These are phyloP conservation scores for Chymomyza caudatula DNA, from an alignment of 2,888 invertebrate genomes.

Conservation along the genomic window DNA sequence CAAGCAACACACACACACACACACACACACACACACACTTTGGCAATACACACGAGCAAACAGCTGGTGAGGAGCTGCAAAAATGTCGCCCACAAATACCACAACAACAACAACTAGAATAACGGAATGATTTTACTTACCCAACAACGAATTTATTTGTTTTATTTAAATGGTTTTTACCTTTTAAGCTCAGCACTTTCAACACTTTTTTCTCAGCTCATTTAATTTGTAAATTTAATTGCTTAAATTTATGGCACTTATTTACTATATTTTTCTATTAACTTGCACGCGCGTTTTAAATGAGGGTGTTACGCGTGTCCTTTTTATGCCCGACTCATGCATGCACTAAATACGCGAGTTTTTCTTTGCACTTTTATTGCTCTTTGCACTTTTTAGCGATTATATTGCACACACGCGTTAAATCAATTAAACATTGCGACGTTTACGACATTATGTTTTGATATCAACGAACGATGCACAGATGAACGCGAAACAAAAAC, in stretches of 20 bases:
- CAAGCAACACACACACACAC: constrained; percentile 17
- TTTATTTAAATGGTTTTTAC: neutral
- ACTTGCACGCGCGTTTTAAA: neutral
- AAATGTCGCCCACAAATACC: constrained; percentile 27
- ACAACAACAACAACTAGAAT: constrained; percentile 23
- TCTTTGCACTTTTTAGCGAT: neutral
- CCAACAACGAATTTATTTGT: constrained; percentile 42
- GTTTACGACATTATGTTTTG: neutral
- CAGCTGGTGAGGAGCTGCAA: constrained; percentile 23
- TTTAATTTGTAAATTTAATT: constrained; percentile 8
- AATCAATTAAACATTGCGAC: neutral
- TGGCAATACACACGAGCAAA: constrained; percentile 39
- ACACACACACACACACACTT: constrained; percentile 18
- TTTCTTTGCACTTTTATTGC: neutral
- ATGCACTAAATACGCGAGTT: neutral
- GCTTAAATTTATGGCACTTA: constrained; percentile 9
- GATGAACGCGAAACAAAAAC: neutral
- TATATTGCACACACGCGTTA: neutral
- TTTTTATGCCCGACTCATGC: neutral
- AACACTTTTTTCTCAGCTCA: constrained; percentile 11
- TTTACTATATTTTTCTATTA: neutral
- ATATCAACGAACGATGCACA: neutral
- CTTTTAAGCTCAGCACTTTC: constrained; percentile 9
- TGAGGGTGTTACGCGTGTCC: neutral
- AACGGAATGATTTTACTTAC: constrained; percentile 51